Evolutionary conservation across 1,140 invertebrate species (phyloP), one percentile per base, ranked within the genome.

Genomic region (Pantala flavescens): DNA sequence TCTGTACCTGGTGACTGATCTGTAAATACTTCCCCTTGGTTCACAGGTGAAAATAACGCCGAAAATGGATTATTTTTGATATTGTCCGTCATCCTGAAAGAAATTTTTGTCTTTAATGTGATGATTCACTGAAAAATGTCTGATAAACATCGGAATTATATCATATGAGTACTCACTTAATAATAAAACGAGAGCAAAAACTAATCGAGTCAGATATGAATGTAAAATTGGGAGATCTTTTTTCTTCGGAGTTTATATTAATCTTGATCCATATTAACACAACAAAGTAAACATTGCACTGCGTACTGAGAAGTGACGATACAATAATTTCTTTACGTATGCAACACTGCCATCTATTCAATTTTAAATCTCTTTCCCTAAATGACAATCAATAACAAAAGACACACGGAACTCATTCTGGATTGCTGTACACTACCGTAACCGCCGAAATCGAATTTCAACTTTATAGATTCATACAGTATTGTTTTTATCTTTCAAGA

Each of bases 11-110:
- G 77, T 72, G 73, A 76, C 72, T 80, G 80, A 11, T 80, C 77
- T 24, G 82, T 78, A 73, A 81, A 81, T 55, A 80, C 78, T 36
- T 81, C 77, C 28, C 81, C 77, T 76, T 82, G 82, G 42, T 81
- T 79, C 12, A 78, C 72, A 23, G 80, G 78, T 12, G 82, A 77
- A 78, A 86, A 86, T 42, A 85, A 79, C 23, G 82, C 83, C 76
- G 81, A 81, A 78, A 86, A 85, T 11, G 84, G 84, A 79, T 85
- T 86, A 55, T 80, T 79, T 14, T 79, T 80, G 23, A 82, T 74
- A 76, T 82, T 81, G 70, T 82, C 80, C 23, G 80, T 79, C 83
- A 84, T 84, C 77, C 77, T 77, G 75, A 16, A 63, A 63, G 3
- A 12, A 7, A 63, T 7, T 19, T 16, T 19, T 16, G n/a, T 63